These are phyloP conservation scores for Eciton burchellii DNA, from an alignment of 1,140 invertebrate species.

Conservation along the genomic window DNA sequence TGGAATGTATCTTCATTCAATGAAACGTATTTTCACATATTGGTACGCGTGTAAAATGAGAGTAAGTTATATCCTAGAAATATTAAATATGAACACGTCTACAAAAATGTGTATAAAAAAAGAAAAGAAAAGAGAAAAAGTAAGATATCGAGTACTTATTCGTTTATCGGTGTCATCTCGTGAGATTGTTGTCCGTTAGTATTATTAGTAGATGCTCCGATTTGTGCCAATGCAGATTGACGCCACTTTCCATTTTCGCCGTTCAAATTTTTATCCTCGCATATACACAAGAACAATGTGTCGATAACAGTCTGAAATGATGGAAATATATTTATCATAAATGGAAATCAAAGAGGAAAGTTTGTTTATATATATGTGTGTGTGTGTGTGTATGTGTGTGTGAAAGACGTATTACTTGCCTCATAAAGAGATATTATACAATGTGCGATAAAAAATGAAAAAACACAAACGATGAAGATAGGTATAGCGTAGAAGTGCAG, in stretches of 20 bases:
- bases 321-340: background rate
- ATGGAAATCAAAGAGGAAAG: constrained; percentile 13
- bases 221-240: constrained; percentile 87
- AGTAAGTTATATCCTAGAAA: constrained; percentile 13
- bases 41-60: constrained; percentile 11
- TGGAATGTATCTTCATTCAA: constrained; percentile 28
- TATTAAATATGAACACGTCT: constrained; percentile 22
- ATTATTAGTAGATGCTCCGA: constrained; percentile 79
- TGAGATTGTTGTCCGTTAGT: constrained; percentile 83
- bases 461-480: constrained; percentile 94
- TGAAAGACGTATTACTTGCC: constrained; percentile 87
- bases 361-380: background rate
- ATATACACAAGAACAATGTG: constrained; percentile 97
- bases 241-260: constrained; percentile 88
- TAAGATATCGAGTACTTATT: constrained; percentile 69
- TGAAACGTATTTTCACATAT: no score
- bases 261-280: constrained; percentile 91
- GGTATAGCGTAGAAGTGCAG: constrained; percentile 94
- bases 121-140: constrained; percentile 37
- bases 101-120: constrained; percentile 56
- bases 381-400: background rate
- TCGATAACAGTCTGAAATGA: constrained; percentile 95
- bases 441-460: constrained; percentile 96
- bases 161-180: constrained; percentile 82
- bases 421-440: constrained; percentile 97